Base-by-base conservation (phyloP, 1,140 invertebrate genomes). In the Bombus pascuorum region DNA sequence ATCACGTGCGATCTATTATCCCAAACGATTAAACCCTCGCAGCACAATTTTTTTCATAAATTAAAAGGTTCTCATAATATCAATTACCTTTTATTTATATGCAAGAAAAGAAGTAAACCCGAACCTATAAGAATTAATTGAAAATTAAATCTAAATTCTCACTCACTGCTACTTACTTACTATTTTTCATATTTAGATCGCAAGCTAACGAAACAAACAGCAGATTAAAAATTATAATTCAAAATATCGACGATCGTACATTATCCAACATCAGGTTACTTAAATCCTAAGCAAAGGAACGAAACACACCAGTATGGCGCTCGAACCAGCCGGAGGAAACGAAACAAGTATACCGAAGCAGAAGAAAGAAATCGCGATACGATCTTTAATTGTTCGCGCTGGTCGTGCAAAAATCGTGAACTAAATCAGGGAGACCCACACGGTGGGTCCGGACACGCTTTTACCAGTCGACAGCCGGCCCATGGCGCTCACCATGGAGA, bases 301-400 rank as follows among this genome's bases (percentile, higher is more conserved):
- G 22, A 37, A 6, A 25, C 66, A 28, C 10, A 59, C 5, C 1
- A 53, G 47, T 8, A 53, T 22, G 3, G 5, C 6, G 47, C 5
- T 28, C 39, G 6, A 42, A 39, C 28, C 12, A 18, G 42, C n/a
- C 42, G 10, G 42, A 75, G 18, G 42, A 32, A 53, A 18, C 22
- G 28, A 65, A 28, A 28, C 71, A 3, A 12, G 70, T 25, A 25
- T 13, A 25, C 1, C 68, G n/a, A 22, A 44, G 42, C 39, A 32
- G 18, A 65, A 37, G 77, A 80, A 59, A 82, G 65, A 85, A 66
- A 53, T 39, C 68, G 68, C 85, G 91, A 92, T 91, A 92, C 84
- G 73, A 92, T 92, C 91, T 91, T 70, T 91, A 91, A 91, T 92
- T 91, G 91, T 92, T 92, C 85, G 77, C 74, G 83, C 37, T 66